A percentile compares a stretch with the other conserved stretches of the same genome.
Conservation (phyloP, 2,113 vertebrate genomes). For the Thinocorus orbignyianus region DNA sequence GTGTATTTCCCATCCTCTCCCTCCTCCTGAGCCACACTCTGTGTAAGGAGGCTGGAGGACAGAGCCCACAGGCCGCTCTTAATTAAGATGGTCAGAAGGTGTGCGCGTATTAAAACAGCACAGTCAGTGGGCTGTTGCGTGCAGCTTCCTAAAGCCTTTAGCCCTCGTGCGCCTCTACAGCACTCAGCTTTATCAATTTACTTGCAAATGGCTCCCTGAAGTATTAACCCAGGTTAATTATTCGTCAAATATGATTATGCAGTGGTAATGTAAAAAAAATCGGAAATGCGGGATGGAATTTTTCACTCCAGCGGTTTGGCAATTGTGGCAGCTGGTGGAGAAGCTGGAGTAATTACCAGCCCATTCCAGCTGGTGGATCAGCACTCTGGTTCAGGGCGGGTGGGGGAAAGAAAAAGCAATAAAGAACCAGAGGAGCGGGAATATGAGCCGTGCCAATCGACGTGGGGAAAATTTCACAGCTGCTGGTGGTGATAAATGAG, state of each 20-base stretch:
- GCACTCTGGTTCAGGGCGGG: constrained; percentile 72
- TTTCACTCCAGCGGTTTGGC: constrained; percentile 89
- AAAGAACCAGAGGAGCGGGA: constrained; percentile 75
- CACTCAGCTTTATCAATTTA: constrained; percentile 86
- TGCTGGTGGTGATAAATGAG: constrained; percentile 84
- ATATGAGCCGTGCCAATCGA: constrained; percentile 80
- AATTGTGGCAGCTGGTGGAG: constrained; percentile 86
- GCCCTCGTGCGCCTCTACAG: constrained; percentile 61
- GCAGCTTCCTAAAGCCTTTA: constrained; percentile 47
- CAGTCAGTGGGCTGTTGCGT: background rate
- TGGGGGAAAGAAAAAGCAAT: constrained; percentile 69
- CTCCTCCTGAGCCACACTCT: background rate
- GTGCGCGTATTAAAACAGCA: background rate
- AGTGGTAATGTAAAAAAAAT: constrained; percentile 87
- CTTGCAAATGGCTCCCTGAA: constrained; percentile 85
- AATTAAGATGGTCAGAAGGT: constrained; percentile 40
- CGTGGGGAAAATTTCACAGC: constrained; percentile 82
- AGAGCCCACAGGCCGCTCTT: background rate
- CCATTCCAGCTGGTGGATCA: constrained; percentile 80
- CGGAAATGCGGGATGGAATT: constrained; percentile 87
- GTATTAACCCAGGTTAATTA: constrained; percentile 91
- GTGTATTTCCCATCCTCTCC: background rate
- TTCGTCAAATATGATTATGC: constrained; percentile 92
- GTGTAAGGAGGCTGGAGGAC: background rate
- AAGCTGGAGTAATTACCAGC: constrained; percentile 85